These are phyloP conservation scores for Ariopsis seemanni DNA, from an alignment of 2,113 vertebrate species.

Conservation along the genomic window DNA sequence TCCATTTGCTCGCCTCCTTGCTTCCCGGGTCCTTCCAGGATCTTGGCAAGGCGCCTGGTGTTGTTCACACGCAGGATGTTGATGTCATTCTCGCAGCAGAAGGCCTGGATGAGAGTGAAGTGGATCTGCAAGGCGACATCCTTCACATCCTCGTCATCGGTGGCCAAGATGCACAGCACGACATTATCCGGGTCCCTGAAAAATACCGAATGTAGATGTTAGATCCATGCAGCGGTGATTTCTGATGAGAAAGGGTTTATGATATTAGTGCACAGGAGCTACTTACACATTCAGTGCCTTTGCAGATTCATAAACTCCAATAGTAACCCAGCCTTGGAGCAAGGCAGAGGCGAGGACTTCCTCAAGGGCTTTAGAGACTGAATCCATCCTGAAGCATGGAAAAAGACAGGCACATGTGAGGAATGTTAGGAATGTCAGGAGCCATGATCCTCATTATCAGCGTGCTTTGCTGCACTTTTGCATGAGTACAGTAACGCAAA, in stretches of 20 bases:
- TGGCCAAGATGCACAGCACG: constrained; percentile 88
- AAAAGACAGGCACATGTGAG: background rate
- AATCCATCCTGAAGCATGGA: constrained; percentile 82
- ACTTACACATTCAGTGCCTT: constrained; percentile 94
- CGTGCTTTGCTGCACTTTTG: background rate
- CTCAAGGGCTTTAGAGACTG: constrained; percentile 84
- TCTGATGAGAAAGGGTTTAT: background rate
- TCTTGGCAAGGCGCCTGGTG: constrained; percentile 84
- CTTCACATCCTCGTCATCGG: constrained; percentile 86
- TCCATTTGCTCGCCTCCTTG: constrained; percentile 83
- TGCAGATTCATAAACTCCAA: constrained; percentile 92
- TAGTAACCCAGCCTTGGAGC: constrained; percentile 87
- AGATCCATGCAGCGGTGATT: background rate
- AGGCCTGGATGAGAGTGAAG: constrained; percentile 93
- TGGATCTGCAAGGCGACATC: constrained; percentile 95
- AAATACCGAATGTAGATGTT: background rate
- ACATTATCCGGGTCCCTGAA: constrained; percentile 90
- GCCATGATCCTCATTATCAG: no score
- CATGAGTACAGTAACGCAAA: background rate
- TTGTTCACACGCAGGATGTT: constrained; percentile 93
- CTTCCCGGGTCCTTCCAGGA: constrained; percentile 73
- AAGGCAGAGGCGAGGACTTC: constrained; percentile 87
- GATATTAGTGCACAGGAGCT: background rate
- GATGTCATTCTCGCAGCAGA: constrained; percentile 97
- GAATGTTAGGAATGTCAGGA: no score